Conservation (phyloP, 2,113 vertebrate genomes). For the Malurus elegans region DNA sequence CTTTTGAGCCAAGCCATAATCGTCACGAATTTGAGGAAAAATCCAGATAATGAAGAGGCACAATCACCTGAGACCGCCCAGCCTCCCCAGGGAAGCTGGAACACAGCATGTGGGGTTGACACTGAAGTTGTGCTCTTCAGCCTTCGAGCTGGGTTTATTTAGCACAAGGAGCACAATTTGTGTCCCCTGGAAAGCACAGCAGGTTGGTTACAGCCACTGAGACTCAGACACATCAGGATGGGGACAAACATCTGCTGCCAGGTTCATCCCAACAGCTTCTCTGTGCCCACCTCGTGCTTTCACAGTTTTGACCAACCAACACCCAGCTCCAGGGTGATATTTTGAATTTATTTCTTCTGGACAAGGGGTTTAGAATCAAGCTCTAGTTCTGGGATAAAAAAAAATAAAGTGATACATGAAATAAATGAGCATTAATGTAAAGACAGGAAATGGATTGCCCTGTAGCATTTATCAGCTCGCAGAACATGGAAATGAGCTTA, state of each 20-base stretch:
- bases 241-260: neutral
- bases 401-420: neutral
- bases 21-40: neutral
- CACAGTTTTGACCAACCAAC: neutral
- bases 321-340: neutral
- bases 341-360: neutral
- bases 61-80: neutral
- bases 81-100: neutral
- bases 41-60: neutral
- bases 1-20: neutral
- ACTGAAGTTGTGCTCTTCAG: neutral
- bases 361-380: neutral
- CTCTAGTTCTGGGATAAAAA: neutral
- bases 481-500: neutral
- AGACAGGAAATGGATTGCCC: neutral
- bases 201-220: neutral
- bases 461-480: neutral
- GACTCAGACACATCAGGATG: neutral
- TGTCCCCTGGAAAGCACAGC: neutral
- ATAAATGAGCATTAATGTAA: neutral
- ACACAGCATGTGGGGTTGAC: neutral
- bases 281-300: neutral
- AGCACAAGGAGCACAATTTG: neutral
- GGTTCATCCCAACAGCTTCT: neutral
- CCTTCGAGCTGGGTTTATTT: neutral